phyloP scores from a whole-genome alignment of 2,888 invertebrate species.

The Hirtodrosophila cameraria region DNA sequence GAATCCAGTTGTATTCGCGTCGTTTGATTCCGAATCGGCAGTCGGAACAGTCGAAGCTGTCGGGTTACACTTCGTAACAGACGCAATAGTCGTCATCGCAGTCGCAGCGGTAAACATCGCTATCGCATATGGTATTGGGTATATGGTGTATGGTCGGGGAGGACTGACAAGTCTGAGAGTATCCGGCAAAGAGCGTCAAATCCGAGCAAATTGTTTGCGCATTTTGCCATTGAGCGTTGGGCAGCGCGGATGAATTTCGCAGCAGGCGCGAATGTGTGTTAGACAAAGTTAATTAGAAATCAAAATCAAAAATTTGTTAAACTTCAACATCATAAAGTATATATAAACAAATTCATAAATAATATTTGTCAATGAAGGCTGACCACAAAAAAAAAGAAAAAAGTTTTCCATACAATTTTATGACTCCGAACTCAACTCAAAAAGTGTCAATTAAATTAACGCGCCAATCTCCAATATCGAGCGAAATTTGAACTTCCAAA shows the following conservation, averaged over 20 bases:
- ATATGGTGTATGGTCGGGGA: too few relatives aligned
- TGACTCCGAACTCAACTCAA: conserved; percentile 19
- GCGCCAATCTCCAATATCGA: conserved; percentile 53
- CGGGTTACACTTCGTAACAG: too few relatives aligned
- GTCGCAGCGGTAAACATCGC: conserved; percentile 20
- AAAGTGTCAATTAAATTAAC: conserved; percentile 75
- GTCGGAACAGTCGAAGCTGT: conserved; percentile 15
- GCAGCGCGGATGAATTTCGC: conserved; percentile 75
- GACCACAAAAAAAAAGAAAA: too few relatives aligned
- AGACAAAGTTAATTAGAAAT: conserved; percentile 3
- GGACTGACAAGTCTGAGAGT: too few relatives aligned
- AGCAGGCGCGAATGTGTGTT: conserved; percentile 42
- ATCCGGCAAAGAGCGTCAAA: conserved; percentile 32
- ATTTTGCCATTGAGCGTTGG: conserved; percentile 77
- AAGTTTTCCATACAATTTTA: conserved; percentile 69
- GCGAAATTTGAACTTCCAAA: conserved; percentile 21
- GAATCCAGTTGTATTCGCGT: conserved; percentile 60
- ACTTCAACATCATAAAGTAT: conserved; percentile 16
- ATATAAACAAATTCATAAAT: conserved; percentile 24
- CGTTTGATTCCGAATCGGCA: conserved; percentile 26
- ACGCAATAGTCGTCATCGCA: too few relatives aligned
- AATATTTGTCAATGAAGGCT: conserved; percentile 59
- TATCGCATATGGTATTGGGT: conserved; percentile 25
- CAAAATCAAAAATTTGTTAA: conserved; percentile 12
- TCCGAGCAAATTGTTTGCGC: conserved; percentile 70